phyloP scores from a whole-genome alignment of 2,113 vertebrate species.

The Amphiprion percula region DNA sequence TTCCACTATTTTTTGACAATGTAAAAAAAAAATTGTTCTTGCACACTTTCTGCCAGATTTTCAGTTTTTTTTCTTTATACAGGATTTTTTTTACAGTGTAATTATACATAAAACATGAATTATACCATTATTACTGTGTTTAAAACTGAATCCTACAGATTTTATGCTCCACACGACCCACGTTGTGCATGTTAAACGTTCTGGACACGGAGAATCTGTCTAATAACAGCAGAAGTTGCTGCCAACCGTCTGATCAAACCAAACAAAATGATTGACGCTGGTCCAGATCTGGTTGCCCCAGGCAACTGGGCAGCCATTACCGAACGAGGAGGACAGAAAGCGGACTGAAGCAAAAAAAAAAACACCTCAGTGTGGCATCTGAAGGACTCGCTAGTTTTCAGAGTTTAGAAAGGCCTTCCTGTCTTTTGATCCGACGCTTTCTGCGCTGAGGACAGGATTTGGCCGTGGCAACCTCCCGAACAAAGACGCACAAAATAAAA shows the following conservation, averaged over 20 bases:
- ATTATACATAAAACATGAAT: too few relatives aligned
- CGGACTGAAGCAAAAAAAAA: conserved; percentile 1
- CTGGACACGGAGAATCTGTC: conserved; percentile 4
- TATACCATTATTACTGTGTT: too few relatives aligned
- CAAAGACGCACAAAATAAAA: conserved; percentile 14
- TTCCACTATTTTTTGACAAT: too few relatives aligned
- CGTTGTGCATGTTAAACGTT: too few relatives aligned
- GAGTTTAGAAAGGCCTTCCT: conserved; percentile 36
- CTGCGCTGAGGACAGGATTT: conserved; percentile 23
- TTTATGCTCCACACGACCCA: too few relatives aligned
- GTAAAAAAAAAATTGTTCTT: too few relatives aligned
- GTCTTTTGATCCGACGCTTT: conserved; percentile 39
- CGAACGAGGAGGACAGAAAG: conserved; percentile 28
- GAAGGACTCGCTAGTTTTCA: conserved; percentile 39
- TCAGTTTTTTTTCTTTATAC: too few relatives aligned
- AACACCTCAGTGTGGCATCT: conserved; percentile 8
- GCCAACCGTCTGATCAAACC: conserved; percentile 36
- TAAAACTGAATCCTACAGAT: background rate
- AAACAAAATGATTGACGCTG: conserved; percentile 44
- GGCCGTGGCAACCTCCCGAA: conserved; percentile 34
- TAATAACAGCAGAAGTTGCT: conserved; percentile 22
- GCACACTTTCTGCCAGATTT: too few relatives aligned
- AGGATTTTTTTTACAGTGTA: too few relatives aligned
- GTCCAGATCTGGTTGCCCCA: conserved; percentile 39
- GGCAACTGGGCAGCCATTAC: conserved; percentile 32